Conservation (phyloP, 1,140 invertebrate species). For the Helicoverpa zea region DNA sequence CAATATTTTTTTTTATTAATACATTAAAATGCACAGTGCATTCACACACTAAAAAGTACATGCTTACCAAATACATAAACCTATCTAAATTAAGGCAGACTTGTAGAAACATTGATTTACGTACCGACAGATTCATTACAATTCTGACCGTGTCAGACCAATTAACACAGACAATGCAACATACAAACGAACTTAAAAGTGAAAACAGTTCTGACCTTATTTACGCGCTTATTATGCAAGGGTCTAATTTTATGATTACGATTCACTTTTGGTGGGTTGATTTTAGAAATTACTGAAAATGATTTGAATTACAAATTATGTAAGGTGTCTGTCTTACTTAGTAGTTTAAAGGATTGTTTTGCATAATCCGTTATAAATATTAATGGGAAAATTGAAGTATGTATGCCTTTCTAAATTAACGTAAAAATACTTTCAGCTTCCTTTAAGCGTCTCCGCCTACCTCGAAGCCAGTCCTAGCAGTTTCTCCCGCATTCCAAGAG, state of each 20-base stretch:
- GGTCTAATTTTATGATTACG: background rate
- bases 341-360: background rate
- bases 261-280: background rate
- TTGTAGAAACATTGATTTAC: background rate
- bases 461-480: no score
- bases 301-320: no score
- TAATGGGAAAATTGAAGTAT: no score
- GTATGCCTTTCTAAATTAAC: no score
- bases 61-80: background rate
- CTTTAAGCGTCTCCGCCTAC: no score
- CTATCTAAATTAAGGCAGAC: background rate
- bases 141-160: background rate
- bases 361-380: no score
- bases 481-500: no score
- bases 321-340: no score
- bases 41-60: no score
- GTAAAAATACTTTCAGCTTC: no score
- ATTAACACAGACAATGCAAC: conserved; percentile 1
- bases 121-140: background rate
- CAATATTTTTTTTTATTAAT: no score
- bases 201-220: background rate
- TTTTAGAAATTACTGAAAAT: background rate
- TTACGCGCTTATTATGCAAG: conserved; percentile 1
- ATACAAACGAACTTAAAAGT: background rate
- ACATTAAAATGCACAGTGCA: no score